Percentiles rank a stretch among this genome's conserved stretches.
Evolutionary conservation across 2,797 vertebrate species (phyloP).

Genomic region (Vultur gryphus): DNA sequence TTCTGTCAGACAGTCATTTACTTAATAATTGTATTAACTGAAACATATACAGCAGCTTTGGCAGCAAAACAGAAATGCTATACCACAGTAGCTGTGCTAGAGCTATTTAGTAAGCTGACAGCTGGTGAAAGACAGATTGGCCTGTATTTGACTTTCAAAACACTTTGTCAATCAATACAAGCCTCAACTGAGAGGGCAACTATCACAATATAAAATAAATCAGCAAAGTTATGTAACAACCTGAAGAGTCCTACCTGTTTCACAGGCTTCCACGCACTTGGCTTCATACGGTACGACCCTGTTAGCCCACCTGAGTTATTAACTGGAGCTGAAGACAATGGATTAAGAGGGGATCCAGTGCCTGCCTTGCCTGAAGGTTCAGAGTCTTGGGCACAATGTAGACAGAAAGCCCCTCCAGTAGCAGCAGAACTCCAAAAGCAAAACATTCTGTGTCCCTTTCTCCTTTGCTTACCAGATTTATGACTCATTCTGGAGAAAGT

Average conservation of each 20-base stretch:
- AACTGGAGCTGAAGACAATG: background rate
- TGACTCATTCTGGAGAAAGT: background rate
- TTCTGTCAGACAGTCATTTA: background rate
- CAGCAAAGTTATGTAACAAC: background rate
- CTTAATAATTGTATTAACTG: conserved; percentile 23
- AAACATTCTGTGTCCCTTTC: background rate
- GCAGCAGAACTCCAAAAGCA: background rate
- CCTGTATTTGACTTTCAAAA: conserved; percentile 17
- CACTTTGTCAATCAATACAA: conserved; percentile 14
- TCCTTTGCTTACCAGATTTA: background rate
- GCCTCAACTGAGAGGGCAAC: background rate
- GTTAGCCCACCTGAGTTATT: background rate
- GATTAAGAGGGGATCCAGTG: background rate
- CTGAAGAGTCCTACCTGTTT: background rate
- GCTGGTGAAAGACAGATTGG: background rate
- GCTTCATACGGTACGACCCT: background rate
- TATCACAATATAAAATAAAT: conserved; percentile 17
- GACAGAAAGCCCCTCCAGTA: background rate
- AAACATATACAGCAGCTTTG: background rate
- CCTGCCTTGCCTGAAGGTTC: background rate
- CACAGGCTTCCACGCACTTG: background rate
- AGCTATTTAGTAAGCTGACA: background rate
- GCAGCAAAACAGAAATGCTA: conserved; percentile 8
- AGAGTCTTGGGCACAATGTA: background rate
- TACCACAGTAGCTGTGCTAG: background rate